Base-by-base conservation (phyloP, 2,888 invertebrate genomes). In the Philereme vetulata region DNA sequence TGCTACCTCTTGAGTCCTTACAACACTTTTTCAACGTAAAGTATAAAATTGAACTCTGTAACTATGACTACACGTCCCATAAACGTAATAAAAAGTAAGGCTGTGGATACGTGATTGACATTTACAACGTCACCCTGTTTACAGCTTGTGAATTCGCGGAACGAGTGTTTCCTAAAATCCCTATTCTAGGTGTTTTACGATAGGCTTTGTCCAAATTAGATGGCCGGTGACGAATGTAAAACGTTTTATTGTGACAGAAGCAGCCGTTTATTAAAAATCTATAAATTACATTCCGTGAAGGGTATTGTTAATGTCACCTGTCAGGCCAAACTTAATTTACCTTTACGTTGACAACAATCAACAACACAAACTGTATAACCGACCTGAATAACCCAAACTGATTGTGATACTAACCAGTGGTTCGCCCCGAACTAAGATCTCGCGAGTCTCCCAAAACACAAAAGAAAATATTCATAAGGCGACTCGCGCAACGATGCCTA, bases 101-200 rank as follows among this genome's bases (percentile, higher is more conserved):
- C 38, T 4, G 36, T 50, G 36, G n/a, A 32, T 11, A 44, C 21
- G 21, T 85, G 88, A 85, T 85, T 84, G 85, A 88, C 85, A 69
- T 83, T 88, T 88, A 85, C 74, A 82, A 77, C 70, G 68, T 74
- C 68, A 76, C 76, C 78, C 77, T 81, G 85, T 88, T 88, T 90
- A 89, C 85, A 81, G 77, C 76, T 75, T 68, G 62, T 72, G 72
- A 85, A 86, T 90, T 90, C 90, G 86, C 88, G 75, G 90, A 90
- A 91, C 80, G 75, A 62, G 71, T 75, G 80, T 80, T 82, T 81
- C 80, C 81, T 78, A 76, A 80, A 80, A 53, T 44, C 76, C 82
- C 81, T 77, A 84, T 86, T 78, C 56, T 76, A 71, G 69, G 68
- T 72, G 72, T 80, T 81, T 81, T 81, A 77, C 67, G 72, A 77